These are phyloP conservation scores for Artibeus jamaicensis DNA, from an alignment of 2,797 vertebrate genomes.

Conservation along the genomic window DNA sequence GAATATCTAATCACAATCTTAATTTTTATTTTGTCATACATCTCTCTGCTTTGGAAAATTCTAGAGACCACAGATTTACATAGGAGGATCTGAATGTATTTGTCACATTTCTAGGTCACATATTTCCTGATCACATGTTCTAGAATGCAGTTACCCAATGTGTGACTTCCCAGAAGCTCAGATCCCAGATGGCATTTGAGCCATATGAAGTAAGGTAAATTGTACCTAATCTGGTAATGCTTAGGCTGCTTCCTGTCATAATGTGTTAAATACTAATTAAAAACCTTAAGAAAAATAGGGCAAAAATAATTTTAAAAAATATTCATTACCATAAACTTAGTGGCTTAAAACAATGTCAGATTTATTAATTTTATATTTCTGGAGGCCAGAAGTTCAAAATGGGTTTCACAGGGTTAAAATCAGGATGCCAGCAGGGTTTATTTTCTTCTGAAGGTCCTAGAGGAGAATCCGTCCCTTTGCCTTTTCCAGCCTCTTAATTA, in stretches of 20 bases:
- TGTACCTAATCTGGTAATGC: neutral
- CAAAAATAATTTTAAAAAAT: slow-evolving; percentile 27
- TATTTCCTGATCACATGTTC: slow-evolving; percentile 34
- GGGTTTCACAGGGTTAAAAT: neutral
- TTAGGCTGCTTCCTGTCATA: neutral
- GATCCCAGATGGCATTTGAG: neutral
- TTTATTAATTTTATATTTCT: neutral
- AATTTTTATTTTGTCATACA: neutral
- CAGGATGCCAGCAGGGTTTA: neutral
- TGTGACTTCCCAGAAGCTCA: neutral
- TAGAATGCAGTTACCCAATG: neutral
- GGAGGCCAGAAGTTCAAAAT: neutral
- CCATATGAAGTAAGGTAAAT: neutral
- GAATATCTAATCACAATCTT: neutral
- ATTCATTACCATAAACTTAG: neutral
- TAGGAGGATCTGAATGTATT: neutral
- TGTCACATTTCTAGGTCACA: slow-evolving; percentile 14
- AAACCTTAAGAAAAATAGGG: neutral
- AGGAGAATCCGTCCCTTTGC: neutral
- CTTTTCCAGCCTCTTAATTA: neutral
- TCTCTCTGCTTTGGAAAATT: neutral
- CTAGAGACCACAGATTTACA: neutral
- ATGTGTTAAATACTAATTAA: slow-evolving; percentile 39
- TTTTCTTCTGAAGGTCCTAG: neutral
- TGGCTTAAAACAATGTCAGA: neutral